Base-by-base conservation (phyloP, 1,140 invertebrate species). In the Magallana angulata region DNA sequence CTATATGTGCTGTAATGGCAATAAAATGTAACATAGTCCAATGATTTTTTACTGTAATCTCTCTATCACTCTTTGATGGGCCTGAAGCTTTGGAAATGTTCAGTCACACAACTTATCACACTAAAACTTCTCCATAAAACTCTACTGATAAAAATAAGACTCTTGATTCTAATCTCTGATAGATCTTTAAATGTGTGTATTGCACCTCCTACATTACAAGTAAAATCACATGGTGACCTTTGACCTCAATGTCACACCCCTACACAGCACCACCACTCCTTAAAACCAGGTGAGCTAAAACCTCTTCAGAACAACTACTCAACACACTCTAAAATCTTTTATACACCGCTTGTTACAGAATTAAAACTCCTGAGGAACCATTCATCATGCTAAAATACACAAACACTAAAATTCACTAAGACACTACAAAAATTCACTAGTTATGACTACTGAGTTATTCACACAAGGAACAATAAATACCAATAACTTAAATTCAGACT, bases 131-230 rank as follows among this genome's bases (percentile, higher is more conserved):
- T 62, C 12, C 12, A 16, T 16, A 62, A 62, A 62, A 62, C n/a
- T 62, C 60, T 62, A 30, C 8, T 7, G 68, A 36, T 71, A 71
- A 71, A 71, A 71, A 36, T 36, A 30, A 71, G 68, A 36, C 24
- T 71, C 68, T 71, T 18, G 24, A 11, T n/a, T 30, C 12, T 30
- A 71, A 71, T 71, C 68, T 71, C 24, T 36, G 68, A 30, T 18
- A 71, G 68, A 30, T 24, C 24, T 71, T 71, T 71, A 8, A 30
- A 71, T 71, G 68, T 71, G 68, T 71, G 68, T 71, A 71, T 71
- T 71, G 24, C 68, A 71, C 68, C 68, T 30, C 68, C 68, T 71
- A 30, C 68, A 71, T 71, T 30, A 71, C 68, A 71, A 71, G 68
- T 71, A 30, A 71, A 62, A 71, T 36, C 68, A 71, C 68, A 71